These are phyloP conservation scores for Borostomias antarcticus DNA, from an alignment of 2,797 vertebrate species.

Conservation along the genomic window DNA sequence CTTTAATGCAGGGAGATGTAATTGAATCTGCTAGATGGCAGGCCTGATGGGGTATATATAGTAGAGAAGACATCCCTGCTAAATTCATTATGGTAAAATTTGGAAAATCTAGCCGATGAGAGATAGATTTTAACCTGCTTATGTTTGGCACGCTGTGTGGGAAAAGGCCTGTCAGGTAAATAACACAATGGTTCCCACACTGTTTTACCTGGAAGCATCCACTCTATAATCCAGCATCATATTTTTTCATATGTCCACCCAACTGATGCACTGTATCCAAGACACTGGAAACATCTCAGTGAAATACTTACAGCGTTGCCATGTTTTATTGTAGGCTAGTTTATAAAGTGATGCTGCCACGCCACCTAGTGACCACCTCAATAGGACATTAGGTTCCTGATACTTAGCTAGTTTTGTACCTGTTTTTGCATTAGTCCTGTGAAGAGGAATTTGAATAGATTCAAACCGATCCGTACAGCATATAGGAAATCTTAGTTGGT, in stretches of 20 bases:
- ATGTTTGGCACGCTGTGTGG: conserved; percentile 27
- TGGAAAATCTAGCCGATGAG: conserved; percentile 70
- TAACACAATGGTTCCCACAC: conserved; percentile 4
- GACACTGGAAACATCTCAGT: neutral
- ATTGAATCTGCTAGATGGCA: conserved; percentile 76
- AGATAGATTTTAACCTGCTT: conserved; percentile 45
- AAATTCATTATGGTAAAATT: conserved; percentile 79
- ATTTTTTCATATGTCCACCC: neutral
- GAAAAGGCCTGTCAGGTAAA: conserved; percentile 7
- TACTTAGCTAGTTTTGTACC: neutral
- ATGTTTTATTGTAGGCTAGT: neutral
- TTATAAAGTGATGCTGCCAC: neutral
- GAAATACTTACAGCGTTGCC: neutral
- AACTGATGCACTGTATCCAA: neutral
- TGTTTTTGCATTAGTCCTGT: neutral
- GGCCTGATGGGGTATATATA: conserved; percentile 74
- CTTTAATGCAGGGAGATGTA: conserved; percentile 77
- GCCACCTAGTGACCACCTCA: neutral
- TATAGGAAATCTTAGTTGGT: neutral
- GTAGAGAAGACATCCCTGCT: conserved; percentile 68
- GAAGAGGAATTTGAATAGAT: neutral
- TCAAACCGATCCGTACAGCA: too few relatives aligned
- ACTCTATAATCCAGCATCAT: neutral
- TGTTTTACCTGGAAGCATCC: neutral
- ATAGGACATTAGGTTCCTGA: neutral